Percentiles rank a stretch among this genome's conserved stretches.
These are phyloP conservation scores for Grammomys surdaster DNA, from an alignment of 2,113 vertebrate species.

Conservation along the genomic window DNA sequence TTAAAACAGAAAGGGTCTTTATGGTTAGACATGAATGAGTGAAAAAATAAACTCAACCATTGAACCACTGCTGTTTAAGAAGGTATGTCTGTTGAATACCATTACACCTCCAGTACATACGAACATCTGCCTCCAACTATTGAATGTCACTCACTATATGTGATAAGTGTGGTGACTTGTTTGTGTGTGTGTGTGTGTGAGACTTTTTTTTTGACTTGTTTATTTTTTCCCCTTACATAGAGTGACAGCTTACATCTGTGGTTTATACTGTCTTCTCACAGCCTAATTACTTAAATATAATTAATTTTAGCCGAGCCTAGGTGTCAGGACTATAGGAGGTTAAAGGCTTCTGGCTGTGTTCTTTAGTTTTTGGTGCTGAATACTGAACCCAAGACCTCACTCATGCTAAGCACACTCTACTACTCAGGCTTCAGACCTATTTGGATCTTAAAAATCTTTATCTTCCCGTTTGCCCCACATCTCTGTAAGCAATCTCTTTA, in stretches of 20 bases:
- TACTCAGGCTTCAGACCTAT: not conserved
- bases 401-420: not conserved
- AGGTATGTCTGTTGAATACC: not conserved
- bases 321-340: not conserved
- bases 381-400: not conserved
- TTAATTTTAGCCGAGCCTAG: not conserved
- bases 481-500: slow-evolving; percentile 5
- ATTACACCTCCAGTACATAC: slow-evolving; percentile 5
- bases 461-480: not conserved
- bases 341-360: slow-evolving; percentile 32
- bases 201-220: too few species aligned
- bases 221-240: not conserved
- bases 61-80: not conserved
- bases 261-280: slow-evolving; percentile 4
- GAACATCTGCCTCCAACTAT: not conserved
- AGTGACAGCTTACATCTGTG: slow-evolving; percentile 24
- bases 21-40: slow-evolving; percentile 34
- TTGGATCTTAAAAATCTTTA: slow-evolving; percentile 44
- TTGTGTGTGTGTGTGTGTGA: too few species aligned
- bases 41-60: too few species aligned
- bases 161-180: slow-evolving; percentile 18
- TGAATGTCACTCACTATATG: not conserved
- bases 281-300: not conserved
- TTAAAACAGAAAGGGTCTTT: slow-evolving; percentile 30
- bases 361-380: not conserved